Evolutionary conservation across 2,888 invertebrate species (phyloP), one percentile per base, ranked within the genome.

Genomic region (Cistogaster globosa): DNA sequence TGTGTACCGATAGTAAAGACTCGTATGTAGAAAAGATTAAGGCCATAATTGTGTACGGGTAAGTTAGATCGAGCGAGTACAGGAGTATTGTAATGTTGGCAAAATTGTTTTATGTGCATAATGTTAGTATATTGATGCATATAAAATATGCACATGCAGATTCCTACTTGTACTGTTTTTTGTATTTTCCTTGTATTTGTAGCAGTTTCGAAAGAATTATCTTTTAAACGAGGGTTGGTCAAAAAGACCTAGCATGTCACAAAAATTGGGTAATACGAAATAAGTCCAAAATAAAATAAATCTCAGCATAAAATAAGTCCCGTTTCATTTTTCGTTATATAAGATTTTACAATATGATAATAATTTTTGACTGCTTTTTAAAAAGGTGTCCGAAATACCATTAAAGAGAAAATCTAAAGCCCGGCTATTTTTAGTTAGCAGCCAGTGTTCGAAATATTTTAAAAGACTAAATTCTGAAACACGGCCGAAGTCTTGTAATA

Each of bases 71-170:
- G 42, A 42, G 12, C 1, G 7, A 1, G 51, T 53, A 32, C 51
- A 67, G 48, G 38, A 36, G 38, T 7, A 20, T 72, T 57, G 12
- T 55, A 62, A 58, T 32, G 62, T 60, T 62, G 60, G 16, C 26
- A 74, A 60, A 80, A 55, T 62, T 55, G 53, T 55, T 71, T 62
- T 79, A 81, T 69, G 55, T 75, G 26, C 62, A 69, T 69, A 45
- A 55, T 18, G 74, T 62, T 51, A 38, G 68, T 62, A 51, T 38
- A 63, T 58, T 58, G 57, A 58, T 57, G 81, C 58, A 76, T 51
- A 76, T 65, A 71, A 76, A 82, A 71, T 77, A 83, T 77, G 76
- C 58, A 65, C 71, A 77, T 77, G 82, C 76, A 83, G 71, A 76
- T 82, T 69, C n/a, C 9, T 57, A 11, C n/a, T 75, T 74, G n/a